Conservation (phyloP, 2,113 vertebrate genomes). For the Dascyllus trimaculatus region DNA sequence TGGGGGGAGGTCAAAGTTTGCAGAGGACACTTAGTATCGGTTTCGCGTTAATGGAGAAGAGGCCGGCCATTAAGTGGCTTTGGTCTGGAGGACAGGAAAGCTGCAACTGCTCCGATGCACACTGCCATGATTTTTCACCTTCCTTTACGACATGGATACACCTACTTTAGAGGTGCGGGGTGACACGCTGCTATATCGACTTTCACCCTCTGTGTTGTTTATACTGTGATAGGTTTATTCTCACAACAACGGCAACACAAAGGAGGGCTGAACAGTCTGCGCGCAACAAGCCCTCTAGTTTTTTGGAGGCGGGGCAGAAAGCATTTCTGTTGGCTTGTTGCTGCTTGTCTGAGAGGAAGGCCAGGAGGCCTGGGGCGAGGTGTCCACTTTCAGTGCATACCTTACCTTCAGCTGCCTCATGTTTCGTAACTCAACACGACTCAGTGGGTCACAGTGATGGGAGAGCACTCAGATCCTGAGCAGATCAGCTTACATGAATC, state of each 20-base stretch:
- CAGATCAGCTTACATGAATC: conserved; percentile 77
- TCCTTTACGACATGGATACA: conserved; percentile 52
- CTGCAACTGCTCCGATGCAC: conserved; percentile 59
- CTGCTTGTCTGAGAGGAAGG: conserved; percentile 81
- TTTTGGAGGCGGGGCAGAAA: conserved; percentile 65
- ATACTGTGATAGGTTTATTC: conserved; percentile 55
- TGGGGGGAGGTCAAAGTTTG: conserved; percentile 70
- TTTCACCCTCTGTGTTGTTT: conserved; percentile 69
- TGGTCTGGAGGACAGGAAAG: conserved; percentile 66
- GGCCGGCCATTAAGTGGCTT: conserved; percentile 65
- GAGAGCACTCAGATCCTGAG: conserved; percentile 66
- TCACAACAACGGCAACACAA: conserved; percentile 57
- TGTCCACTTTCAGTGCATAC: conserved; percentile 86
- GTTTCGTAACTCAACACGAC: conserved; percentile 83
- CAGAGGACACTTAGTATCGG: conserved; percentile 74
- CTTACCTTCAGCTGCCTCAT: conserved; percentile 84
- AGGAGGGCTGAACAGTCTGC: conserved; percentile 33
- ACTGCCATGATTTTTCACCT: conserved; percentile 66
- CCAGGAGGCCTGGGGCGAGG: conserved; percentile 80
- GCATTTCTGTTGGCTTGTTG: conserved; percentile 74
- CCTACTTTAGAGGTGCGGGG: conserved; percentile 44
- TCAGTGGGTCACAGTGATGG: conserved; percentile 78
- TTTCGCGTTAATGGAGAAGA: conserved; percentile 77
- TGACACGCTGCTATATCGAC: conserved; percentile 55
- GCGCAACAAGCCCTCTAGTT: conserved; percentile 64